Percentiles rank a stretch among this genome's conserved stretches.
These are phyloP conservation scores for Scomberomorus guttatus DNA, from an alignment of 2,797 vertebrate species.

Conservation along the genomic window DNA sequence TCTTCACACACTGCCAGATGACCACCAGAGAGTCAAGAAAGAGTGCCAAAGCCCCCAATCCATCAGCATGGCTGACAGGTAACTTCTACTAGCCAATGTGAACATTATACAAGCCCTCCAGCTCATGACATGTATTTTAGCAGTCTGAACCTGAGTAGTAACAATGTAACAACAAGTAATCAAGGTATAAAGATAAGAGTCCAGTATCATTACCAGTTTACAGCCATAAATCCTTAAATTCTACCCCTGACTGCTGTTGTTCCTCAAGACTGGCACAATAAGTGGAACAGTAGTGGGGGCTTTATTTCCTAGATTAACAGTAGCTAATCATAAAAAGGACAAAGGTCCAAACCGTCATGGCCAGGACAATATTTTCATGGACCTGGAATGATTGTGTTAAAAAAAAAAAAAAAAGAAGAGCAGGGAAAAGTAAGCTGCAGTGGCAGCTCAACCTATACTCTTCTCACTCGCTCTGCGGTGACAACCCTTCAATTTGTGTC, in stretches of 20 bases:
- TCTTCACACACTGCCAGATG: conserved; percentile 77
- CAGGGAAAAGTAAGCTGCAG: background rate
- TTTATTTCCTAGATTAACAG: conserved; percentile 17
- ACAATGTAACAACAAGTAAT: background rate
- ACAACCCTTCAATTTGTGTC: conserved; percentile 34
- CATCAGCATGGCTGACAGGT: conserved; percentile 32
- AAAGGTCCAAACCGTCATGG: conserved; percentile 3
- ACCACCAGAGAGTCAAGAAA: conserved; percentile 72
- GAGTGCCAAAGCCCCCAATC: conserved; percentile 4
- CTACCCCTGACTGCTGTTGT: background rate
- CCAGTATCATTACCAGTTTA: background rate
- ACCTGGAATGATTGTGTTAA: background rate
- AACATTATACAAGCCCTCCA: background rate
- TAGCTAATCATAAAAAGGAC: conserved; percentile 20
- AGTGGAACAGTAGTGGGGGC: background rate
- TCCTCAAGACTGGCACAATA: background rate
- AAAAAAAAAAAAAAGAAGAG: conserved; percentile 5
- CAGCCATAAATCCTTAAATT: conserved; percentile 28
- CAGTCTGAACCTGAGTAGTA: background rate
- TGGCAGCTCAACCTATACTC: conserved; percentile 11
- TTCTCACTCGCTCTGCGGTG: conserved; percentile 13
- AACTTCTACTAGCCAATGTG: background rate
- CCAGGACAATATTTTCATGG: background rate
- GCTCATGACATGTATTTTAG: background rate
- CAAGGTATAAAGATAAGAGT: conserved; percentile 1